Evolutionary conservation across 1,140 invertebrate genomes (phyloP).

Genomic region (Dermatophagoides farinae): DNA sequence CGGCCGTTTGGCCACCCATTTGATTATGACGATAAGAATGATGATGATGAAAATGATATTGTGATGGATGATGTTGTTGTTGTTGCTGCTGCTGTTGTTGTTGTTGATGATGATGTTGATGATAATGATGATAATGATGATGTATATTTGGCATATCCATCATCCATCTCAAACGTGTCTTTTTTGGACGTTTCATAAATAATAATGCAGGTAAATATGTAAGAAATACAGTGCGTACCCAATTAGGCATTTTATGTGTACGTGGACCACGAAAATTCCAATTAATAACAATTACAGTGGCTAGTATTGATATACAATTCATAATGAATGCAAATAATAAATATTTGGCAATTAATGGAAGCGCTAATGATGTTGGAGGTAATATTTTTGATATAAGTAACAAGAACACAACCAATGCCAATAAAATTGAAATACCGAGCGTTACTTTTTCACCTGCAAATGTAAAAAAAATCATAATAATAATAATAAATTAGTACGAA

Average conservation of each 20-base stretch:
- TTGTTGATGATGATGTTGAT: conserved; percentile 39
- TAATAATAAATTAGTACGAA: background rate
- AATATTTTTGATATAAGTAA: conserved; percentile 95
- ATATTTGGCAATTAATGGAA: conserved; percentile 94
- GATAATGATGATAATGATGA: conserved; percentile 16
- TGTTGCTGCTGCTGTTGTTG: background rate
- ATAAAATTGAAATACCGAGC: conserved; percentile 89
- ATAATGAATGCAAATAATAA: conserved; percentile 97
- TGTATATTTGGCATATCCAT: conserved; percentile 58
- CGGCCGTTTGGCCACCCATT: background rate
- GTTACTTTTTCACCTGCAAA: conserved; percentile 76
- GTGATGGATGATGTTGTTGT: background rate
- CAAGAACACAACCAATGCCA: conserved; percentile 97
- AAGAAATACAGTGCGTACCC: conserved; percentile 81
- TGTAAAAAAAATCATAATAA: background rate
- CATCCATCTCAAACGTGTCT: conserved; percentile 80
- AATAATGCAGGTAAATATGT: conserved; percentile 62
- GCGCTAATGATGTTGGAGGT: conserved; percentile 82
- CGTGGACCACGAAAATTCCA: conserved; percentile 91
- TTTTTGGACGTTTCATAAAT: conserved; percentile 73
- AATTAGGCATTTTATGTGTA: conserved; percentile 72
- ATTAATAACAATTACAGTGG: conserved; percentile 97
- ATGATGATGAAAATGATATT: background rate
- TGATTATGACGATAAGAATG: background rate
- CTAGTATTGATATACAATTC: conserved; percentile 96